Evolutionary conservation across 2,113 vertebrate species (phyloP), one percentile per base, ranked within the genome.

Genomic region (Forbesichthys agassizii): DNA sequence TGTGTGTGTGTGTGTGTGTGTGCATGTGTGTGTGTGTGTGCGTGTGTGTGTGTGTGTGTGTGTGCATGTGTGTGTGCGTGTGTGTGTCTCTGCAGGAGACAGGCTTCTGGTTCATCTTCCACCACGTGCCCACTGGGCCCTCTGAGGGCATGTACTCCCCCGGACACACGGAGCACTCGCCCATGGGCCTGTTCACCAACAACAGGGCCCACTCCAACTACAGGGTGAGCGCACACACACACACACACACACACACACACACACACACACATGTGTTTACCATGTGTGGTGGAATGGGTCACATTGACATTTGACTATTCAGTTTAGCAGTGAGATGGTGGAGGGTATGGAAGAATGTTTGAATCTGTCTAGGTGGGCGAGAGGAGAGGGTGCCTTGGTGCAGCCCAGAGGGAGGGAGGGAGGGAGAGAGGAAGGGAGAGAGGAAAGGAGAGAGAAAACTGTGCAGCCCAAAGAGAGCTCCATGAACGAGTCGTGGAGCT

Each of bases 201-300:
- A 99, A 99, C 90, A 92, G 96, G 3, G 98, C 98, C 0, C 98
- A 99, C 76, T 99, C 98, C 79, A 99, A 99, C 93, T 95, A 95
- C 91, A 92, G 97, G 84, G 98, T 99, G 79, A 95, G 96, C 53
- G n/a, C n/a, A n/a, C n/a, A n/a, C n/a, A n/a, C n/a, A n/a, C n/a
- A n/a, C n/a, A n/a, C n/a, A 55, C 9, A 55, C 14, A 18, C 53
- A 55, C 53, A 55, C 52, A 54, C 12, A n/a, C 52, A 54, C 53
- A n/a, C 53, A n/a, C 53, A 55, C 3, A 55, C 2, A n/a, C 11
- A 53, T 8, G 4, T 53, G 27, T 27, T 27, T 3, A 27, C 27
- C 27, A 27, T 27, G 27, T 27, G 27, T 27, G 27, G 27, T 0
- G 27, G 27, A 27, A 27, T 27, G 27, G 27, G 27, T 27, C 2